Evolutionary conservation across 2,113 vertebrate species (phyloP).

Genomic region (Cnemophilus loriae): DNA sequence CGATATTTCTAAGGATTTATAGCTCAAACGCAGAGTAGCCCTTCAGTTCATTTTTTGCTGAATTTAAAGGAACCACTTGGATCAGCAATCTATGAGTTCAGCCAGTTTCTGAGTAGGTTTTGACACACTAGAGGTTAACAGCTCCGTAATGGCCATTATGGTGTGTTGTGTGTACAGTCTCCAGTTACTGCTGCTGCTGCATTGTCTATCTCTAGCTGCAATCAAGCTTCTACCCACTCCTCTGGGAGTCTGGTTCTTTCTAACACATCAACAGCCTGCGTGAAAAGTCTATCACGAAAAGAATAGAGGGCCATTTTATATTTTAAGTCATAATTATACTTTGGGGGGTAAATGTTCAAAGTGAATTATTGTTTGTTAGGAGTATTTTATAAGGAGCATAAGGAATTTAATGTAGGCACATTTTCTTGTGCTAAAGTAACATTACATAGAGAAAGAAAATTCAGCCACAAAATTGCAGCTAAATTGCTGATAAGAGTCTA

Average conservation of each 20-base stretch:
- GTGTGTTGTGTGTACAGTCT: not conserved
- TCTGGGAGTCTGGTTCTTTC: not conserved
- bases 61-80: slow-evolving; percentile 20
- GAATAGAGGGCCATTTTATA: not conserved
- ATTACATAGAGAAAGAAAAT: not conserved
- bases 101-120: not conserved
- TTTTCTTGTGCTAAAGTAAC: not conserved
- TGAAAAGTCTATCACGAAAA: not conserved
- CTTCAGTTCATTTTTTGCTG: not conserved
- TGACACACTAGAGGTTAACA: slow-evolving; percentile 13
- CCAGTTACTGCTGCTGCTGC: not conserved
- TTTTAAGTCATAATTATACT: not conserved
- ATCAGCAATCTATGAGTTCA: not conserved
- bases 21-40: not conserved
- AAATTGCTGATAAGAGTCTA: not conserved
- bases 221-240: not conserved
- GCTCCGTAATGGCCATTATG: not conserved
- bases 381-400: not conserved
- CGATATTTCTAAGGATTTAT: slow-evolving; percentile 18
- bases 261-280: not conserved
- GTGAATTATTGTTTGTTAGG: not conserved
- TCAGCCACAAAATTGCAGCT: not conserved
- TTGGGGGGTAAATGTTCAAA: not conserved
- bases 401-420: not conserved
- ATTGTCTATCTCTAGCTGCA: not conserved